A percentile compares a stretch with the other conserved stretches of the same genome.
These are phyloP conservation scores for Gonioctena quinquepunctata DNA, from an alignment of 1,140 invertebrate species.

Conservation along the genomic window DNA sequence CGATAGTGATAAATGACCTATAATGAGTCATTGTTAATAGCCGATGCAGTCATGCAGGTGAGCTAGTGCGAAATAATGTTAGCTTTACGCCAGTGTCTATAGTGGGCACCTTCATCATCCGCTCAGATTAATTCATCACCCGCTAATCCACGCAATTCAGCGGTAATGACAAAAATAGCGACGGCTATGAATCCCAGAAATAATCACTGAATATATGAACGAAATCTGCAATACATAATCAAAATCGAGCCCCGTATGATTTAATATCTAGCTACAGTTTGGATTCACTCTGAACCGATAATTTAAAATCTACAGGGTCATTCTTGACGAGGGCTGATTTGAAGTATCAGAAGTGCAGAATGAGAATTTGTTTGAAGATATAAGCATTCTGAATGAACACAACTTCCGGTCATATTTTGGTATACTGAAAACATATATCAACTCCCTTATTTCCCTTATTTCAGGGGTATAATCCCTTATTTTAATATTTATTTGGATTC, in stretches of 20 bases:
- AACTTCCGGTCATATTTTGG: no score
- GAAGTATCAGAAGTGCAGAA: no score
- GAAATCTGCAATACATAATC: neutral
- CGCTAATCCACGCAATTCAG: neutral
- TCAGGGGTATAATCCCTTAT: no score
- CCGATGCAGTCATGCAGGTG: constrained; percentile 26
- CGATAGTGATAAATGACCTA: constrained; percentile 35
- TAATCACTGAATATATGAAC: neutral
- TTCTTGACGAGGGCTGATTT: no score
- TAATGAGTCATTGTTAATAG: constrained; percentile 36
- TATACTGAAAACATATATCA: no score
- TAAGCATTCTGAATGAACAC: no score
- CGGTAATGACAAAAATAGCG: neutral
- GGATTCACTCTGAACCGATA: no score
- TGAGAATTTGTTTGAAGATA: no score
- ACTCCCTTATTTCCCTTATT: no score
- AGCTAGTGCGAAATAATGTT: constrained; percentile 18
- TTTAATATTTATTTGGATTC: no score
- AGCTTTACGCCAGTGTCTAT: constrained; percentile 15
- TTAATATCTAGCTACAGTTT: no score
- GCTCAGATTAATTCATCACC: constrained; percentile 10
- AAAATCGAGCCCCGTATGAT: neutral
- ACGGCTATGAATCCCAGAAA: neutral
- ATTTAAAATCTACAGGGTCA: no score
- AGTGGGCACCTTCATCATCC: constrained; percentile 5